Base-by-base conservation (phyloP, 2,113 vertebrate genomes). In the Carassius gibelio region DNA sequence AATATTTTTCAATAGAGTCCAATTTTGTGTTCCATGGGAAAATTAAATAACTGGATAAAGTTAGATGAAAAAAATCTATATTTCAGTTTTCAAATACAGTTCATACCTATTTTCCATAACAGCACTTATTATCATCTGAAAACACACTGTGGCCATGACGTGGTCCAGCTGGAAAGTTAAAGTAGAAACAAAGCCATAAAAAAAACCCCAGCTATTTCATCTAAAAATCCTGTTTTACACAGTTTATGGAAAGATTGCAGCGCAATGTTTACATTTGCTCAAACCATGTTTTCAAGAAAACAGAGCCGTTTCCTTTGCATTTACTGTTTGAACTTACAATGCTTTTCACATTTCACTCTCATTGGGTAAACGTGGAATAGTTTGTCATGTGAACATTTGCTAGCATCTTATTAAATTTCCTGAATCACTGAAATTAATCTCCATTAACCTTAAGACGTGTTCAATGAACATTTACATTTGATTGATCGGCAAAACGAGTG, bases 341-440 rank as follows among this genome's bases (percentile, higher is more conserved):
- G 30, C 72, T 87, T 87, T 83, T 85, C 84, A 77, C 87, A 85
- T 85, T 69, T 85, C 71, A 83, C 85, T 90, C 90, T 94, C 90
- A 91, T 45, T 93, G 91, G 89, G 93, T 88, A 91, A 42, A 88
- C 88, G 87, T 88, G 95, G 95, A 97, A 97, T 96, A 97, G 97
- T 98, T 99, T 99, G 98, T 96, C 98, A 87, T 42, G 42, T 42
- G 42, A 42, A 42, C 42, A 42, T 90, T 85, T 90, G 87, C 88
- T 75, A 85, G 90, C 88, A 75, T 81, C 19, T 81, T 62, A 42
- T 62, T 21, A 69, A 88, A 92, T 88, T 91, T 93, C 92, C 91
- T 59, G 7, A 93, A 90, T 93, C 94, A 95, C 94, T 38, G 38
- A 38, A 1, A 38, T 38, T 38, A 0, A 76, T 84, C 75, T 75